phyloP scores from a whole-genome alignment of 2,113 vertebrate genomes.

The Stegostoma tigrinum region DNA sequence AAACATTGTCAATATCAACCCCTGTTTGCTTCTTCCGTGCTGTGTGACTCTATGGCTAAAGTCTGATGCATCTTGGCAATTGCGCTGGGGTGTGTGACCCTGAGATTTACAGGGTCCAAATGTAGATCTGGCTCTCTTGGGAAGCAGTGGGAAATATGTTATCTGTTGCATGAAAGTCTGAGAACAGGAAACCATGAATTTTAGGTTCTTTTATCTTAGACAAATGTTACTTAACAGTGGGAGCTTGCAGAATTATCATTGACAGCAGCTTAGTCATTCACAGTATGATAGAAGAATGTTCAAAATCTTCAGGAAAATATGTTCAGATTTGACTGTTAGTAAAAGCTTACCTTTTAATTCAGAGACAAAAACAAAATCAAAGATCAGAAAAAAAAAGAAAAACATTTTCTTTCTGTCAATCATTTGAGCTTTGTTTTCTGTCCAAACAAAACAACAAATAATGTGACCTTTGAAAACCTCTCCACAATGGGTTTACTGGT shows the following conservation, averaged over 20 bases:
- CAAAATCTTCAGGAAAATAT: not conserved
- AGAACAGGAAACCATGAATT: not conserved
- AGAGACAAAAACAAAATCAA: not conserved
- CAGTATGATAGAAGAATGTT: not conserved
- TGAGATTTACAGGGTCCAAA: not conserved
- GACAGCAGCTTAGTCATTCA: not conserved
- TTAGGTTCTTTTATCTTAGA: not conserved
- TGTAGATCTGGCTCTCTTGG: not conserved
- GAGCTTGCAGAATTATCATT: not conserved
- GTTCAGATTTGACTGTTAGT: not conserved
- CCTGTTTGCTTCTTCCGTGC: not conserved
- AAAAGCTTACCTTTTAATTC: not conserved
- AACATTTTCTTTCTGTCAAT: not conserved
- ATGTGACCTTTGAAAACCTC: not conserved
- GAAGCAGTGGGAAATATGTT: not conserved
- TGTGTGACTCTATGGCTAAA: not conserved
- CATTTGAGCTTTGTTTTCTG: not conserved
- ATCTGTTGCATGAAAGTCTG: not conserved
- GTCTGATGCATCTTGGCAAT: not conserved
- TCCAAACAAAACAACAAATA: not conserved
- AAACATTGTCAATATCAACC: not conserved
- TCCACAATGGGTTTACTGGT: not conserved
- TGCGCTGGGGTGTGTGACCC: not conserved
- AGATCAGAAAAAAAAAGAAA: not conserved
- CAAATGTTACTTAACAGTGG: not conserved